These are phyloP conservation scores for Torymus auratus DNA, from an alignment of 2,888 invertebrate species.

Conservation along the genomic window DNA sequence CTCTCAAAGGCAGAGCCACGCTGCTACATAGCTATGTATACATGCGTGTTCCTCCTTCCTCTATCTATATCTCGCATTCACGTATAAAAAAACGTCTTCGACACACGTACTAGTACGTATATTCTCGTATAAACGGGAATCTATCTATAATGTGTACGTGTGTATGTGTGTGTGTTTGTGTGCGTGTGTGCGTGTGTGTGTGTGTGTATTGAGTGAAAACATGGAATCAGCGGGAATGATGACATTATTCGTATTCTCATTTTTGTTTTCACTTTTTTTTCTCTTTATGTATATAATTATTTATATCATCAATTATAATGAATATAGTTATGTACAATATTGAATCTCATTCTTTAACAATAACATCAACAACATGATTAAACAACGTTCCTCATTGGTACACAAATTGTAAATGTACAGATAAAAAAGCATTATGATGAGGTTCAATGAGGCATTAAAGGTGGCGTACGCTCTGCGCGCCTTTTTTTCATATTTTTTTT, in stretches of 20 bases:
- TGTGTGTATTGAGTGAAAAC: constrained; percentile 1
- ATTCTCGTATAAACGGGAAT: not conserved
- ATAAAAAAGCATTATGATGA: constrained; percentile 77
- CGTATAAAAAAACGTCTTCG: constrained; percentile 31
- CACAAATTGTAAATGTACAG: constrained; percentile 77
- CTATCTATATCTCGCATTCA: constrained; percentile 2
- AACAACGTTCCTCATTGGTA: constrained; percentile 77
- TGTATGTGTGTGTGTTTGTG: not conserved
- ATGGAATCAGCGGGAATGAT: constrained; percentile 38
- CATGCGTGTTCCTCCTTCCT: not conserved
- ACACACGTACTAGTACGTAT: not conserved
- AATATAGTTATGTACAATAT: constrained; percentile 87
- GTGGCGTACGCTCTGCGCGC: constrained; percentile 74
- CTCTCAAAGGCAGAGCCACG: not conserved
- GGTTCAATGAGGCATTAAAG: constrained; percentile 76
- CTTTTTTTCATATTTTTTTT: constrained; percentile 54
- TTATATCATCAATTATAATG: constrained; percentile 82
- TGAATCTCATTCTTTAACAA: constrained; percentile 86
- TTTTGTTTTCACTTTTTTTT: constrained; percentile 50
- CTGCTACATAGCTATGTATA: not conserved
- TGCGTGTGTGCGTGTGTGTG: not conserved
- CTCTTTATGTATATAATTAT: constrained; percentile 76
- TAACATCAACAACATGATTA: constrained; percentile 87
- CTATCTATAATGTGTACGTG: not conserved
- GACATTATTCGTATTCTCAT: constrained; percentile 38